Percentiles rank a stretch among this genome's conserved stretches.
Conservation (phyloP, 2,113 vertebrate species). For the Oostethus manadensis region DNA sequence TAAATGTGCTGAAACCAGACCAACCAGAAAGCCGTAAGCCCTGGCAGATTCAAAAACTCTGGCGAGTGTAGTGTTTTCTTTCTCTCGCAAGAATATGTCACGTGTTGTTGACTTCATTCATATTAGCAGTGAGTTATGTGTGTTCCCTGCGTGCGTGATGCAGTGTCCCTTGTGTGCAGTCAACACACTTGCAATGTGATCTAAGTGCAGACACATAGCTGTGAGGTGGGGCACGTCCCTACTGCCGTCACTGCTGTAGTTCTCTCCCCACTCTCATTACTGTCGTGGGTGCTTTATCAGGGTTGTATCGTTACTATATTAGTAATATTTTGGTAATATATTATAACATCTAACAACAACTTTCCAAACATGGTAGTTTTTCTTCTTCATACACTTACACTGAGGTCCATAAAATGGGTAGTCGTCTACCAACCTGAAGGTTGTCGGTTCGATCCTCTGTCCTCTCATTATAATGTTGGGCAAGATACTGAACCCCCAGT, state of each 20-base stretch:
- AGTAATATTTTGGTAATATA: too few species aligned
- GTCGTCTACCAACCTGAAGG: too few species aligned
- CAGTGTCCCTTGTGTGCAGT: conserved; percentile 27
- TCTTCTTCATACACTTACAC: too few species aligned
- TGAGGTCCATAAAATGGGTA: too few species aligned
- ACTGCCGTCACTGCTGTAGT: conserved; percentile 12
- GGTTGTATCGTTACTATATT: conserved; percentile 29
- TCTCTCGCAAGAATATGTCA: conserved; percentile 18
- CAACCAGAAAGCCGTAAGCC: conserved; percentile 35
- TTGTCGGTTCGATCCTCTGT: too few species aligned
- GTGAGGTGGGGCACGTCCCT: conserved; percentile 59
- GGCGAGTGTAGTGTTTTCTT: conserved; percentile 10
- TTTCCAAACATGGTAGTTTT: too few species aligned
- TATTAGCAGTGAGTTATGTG: conserved; percentile 39
- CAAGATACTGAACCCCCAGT: too few species aligned
- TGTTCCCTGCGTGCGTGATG: conserved; percentile 45
- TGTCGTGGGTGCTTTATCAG: conserved; percentile 31
- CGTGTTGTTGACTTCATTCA: conserved; percentile 42
- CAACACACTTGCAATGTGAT: conserved; percentile 57
- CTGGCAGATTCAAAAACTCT: conserved; percentile 2
- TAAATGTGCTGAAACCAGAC: conserved; percentile 44
- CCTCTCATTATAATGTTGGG: too few species aligned
- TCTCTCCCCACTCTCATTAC: conserved; percentile 17
- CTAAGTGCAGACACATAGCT: conserved; percentile 52
- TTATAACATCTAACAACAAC: too few species aligned